Base-by-base conservation (phyloP, 2,113 vertebrate species). In the Pluvianellus socialis region DNA sequence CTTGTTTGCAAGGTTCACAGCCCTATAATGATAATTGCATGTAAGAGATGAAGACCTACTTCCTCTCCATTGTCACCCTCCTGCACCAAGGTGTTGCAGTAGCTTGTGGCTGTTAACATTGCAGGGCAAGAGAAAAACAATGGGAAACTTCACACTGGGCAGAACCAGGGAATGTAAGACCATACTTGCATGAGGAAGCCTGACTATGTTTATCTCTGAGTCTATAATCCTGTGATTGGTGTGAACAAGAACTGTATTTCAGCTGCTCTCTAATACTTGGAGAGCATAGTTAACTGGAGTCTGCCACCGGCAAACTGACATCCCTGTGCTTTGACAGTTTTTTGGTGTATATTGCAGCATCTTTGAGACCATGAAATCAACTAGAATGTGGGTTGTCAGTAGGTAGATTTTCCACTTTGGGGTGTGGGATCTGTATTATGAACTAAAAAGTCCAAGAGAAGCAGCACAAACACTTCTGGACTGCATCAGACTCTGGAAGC, bases 21-120 rank as follows among this genome's bases (percentile, higher is more conserved):
- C 12, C 26, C 56, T 70, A 5, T 12, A 58, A 7, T 33, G 15
- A 4, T 35, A 62, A 14, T 28, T 1, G 1, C 2, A 27, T 14
- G 4, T 24, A 10, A 73, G 33, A 68, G 27, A 38, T 0, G 20
- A 40, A 72, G 18, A 65, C 42, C 7, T 52, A 2, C 15, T 75
- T 14, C 22, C n/a, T 88, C 75, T 17, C 49, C 18, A 1, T 3
- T 10, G 8, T 1, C 23, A 42, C n/a, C 26, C 11, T 61, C 14
- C 40, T 40, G 1, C 32, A 63, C 10, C 18, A 47, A 26, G 3
- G 23, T 3, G 3, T 10, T 67, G n/a, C 44, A 32, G 17, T 10
- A 9, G 7, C 7, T 85, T 30, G 14, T 67, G 38, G 19, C 14
- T 79, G 5, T 55, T 19, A 55, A 61, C 26, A 44, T 38, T 35